These are phyloP conservation scores for Trachelipus rathkii DNA, from an alignment of 1,140 invertebrate genomes.

Conservation along the genomic window DNA sequence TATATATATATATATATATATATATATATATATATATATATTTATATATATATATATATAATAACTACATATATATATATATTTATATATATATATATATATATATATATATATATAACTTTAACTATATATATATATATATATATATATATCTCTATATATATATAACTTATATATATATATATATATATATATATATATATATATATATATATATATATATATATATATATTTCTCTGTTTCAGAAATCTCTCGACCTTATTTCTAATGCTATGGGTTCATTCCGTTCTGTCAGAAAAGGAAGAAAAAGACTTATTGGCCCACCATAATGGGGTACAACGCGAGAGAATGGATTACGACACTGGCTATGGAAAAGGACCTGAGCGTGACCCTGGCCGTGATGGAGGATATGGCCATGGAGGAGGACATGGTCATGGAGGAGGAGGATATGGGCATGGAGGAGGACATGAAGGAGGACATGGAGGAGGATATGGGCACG, in stretches of 20 bases:
- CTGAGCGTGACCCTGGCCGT: neutral
- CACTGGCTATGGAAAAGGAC: neutral
- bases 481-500: neutral
- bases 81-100: conserved; percentile 10
- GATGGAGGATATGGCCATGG: neutral
- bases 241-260: neutral
- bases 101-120: conserved; percentile 10
- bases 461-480: neutral
- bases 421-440: neutral
- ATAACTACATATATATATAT: no score
- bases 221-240: neutral
- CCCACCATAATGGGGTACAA: neutral
- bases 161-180: conserved; percentile 15
- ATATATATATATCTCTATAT: conserved; percentile 5
- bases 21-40: conserved; percentile 5
- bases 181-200: conserved; percentile 15
- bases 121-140: no score
- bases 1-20: neutral
- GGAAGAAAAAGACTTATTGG: neutral
- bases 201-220: conserved; percentile 15
- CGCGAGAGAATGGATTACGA: neutral
- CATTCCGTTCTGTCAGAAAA: neutral
- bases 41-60: neutral
- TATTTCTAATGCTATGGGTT: neutral
- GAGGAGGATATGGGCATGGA: neutral